Evolutionary conservation across 2,797 vertebrate species (phyloP).

Genomic region (Syngnathus rostellatus): DNA sequence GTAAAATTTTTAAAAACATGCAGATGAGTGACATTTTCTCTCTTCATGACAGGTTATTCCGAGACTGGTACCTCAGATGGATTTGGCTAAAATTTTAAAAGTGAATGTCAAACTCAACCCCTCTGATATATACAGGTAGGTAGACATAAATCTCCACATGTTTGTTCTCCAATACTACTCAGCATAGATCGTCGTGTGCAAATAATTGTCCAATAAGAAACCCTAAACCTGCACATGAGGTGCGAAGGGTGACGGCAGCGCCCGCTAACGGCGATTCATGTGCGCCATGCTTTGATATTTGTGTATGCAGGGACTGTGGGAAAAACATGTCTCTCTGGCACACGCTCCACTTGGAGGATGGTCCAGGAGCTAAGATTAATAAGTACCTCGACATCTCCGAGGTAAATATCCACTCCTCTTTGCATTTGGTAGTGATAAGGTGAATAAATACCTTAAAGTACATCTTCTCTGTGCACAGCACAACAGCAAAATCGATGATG

Average conservation of each 20-base stretch:
- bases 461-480: not conserved
- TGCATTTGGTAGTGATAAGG: not conserved
- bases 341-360: constrained; percentile 59
- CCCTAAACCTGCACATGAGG: too few species aligned
- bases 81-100: constrained; percentile 42
- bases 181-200: not conserved
- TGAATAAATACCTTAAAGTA: not conserved
- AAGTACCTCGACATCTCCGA: constrained; percentile 69
- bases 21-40: not conserved
- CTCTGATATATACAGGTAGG: constrained; percentile 70
- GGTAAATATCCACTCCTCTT: constrained; percentile 48
- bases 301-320: constrained; percentile 69
- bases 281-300: not conserved
- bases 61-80: constrained; percentile 48
- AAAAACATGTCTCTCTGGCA: constrained; percentile 70
- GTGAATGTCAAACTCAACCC: constrained; percentile 54
- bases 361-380: constrained; percentile 48
- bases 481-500: too few species aligned
- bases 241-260: too few species aligned
- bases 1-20: not conserved
- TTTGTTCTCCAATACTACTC: not conserved
- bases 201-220: not conserved
- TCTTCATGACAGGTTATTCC: constrained; percentile 20
- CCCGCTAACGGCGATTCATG: too few species aligned
- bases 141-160: constrained; percentile 10